phyloP scores from a whole-genome alignment of 2,113 vertebrate species.

The Gymnarchus niloticus region DNA sequence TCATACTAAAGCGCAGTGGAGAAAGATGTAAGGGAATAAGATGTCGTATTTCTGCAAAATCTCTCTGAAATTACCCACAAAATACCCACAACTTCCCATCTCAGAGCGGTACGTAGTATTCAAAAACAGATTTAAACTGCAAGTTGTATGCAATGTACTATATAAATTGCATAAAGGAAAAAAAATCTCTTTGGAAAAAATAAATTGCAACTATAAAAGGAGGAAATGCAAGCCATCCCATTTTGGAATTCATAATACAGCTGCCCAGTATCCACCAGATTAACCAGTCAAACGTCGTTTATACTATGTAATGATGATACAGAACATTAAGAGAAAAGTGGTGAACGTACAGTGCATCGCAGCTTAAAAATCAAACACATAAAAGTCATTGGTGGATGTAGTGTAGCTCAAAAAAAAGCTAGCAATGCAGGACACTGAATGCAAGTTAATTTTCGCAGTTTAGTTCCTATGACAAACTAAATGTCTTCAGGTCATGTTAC shows the following conservation, averaged over 20 bases:
- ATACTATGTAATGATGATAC: neutral
- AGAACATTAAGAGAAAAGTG: neutral
- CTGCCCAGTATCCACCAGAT: too few species aligned
- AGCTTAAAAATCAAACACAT: neutral
- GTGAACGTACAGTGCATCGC: neutral
- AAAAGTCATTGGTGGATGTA: neutral
- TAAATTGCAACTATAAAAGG: too few species aligned
- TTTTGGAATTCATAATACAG: too few species aligned
- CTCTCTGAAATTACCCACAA: neutral
- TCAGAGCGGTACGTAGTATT: too few species aligned
- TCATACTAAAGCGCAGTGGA: neutral
- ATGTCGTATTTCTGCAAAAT: too few species aligned
- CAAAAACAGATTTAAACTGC: neutral
- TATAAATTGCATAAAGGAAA: neutral
- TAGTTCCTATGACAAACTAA: neutral
- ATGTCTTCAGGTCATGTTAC: neutral
- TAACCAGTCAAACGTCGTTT: neutral
- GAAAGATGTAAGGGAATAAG: neutral
- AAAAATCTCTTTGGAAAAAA: too few species aligned
- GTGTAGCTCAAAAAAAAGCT: neutral
- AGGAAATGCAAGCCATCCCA: too few species aligned
- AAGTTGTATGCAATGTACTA: too few species aligned
- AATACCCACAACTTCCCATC: too few species aligned
- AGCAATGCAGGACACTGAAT: slow-evolving; percentile 2
- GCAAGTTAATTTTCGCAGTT: neutral